Evolutionary conservation across 1,140 invertebrate species (phyloP).

Genomic region (Lepidurus packardi): DNA sequence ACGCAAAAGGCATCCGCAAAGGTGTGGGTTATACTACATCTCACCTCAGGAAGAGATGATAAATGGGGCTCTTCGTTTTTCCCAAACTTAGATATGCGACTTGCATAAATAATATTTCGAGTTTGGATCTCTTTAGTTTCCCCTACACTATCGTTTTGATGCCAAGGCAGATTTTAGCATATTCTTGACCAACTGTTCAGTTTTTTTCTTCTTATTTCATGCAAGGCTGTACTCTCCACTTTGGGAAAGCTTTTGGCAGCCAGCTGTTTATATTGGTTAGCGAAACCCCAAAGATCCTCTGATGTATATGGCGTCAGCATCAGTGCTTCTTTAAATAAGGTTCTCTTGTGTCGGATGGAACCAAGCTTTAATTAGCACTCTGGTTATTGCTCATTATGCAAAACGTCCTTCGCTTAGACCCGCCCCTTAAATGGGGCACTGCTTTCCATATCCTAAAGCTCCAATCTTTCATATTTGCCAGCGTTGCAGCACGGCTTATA

Average conservation of each 20-base stretch:
- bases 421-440: not conserved
- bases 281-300: not conserved
- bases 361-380: constrained; percentile 15
- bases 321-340: not conserved
- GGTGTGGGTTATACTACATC: not conserved
- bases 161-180: not conserved
- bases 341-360: constrained; percentile 8
- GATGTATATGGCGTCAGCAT: not conserved
- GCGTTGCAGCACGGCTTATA: not conserved
- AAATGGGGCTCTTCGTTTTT: not conserved
- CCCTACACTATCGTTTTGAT: not conserved
- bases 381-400: constrained; percentile 18
- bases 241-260: not conserved
- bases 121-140: not conserved
- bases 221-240: not conserved
- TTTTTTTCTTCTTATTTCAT: not conserved
- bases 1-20: not conserved
- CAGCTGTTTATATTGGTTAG: constrained; percentile 5
- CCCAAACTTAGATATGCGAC: not conserved
- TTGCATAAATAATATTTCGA: constrained; percentile 9
- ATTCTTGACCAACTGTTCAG: not conserved
- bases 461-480: not conserved
- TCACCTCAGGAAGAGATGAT: not conserved
- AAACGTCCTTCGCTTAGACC: not conserved
- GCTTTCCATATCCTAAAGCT: not conserved